Evolutionary conservation across 2,797 vertebrate species (phyloP), one percentile per base, ranked within the genome.

Genomic region (Naso thynnoides): DNA sequence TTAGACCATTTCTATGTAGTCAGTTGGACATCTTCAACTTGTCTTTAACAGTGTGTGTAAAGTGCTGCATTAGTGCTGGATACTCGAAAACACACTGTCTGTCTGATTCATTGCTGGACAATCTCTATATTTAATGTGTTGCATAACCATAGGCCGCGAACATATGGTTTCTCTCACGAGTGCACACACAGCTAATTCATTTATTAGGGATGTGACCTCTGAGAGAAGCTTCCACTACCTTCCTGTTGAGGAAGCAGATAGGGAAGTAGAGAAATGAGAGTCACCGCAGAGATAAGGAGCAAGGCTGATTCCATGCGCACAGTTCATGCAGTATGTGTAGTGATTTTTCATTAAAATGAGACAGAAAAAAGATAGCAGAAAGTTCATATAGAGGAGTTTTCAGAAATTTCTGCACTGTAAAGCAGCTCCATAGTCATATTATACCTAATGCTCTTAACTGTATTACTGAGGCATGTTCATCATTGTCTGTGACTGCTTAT

Each of bases 241-340:
- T 91, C 91, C 85, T 90, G 88, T 78, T 21, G 77, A 88, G 89
- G 90, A 90, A 90, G 86, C 73, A 91, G 87, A 91, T 87, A 91
- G 76, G 78, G 61, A 74, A 65, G 61, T 23, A 58, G 83, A 89
- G 65, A 86, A 86, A 90, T 79, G 61, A 86, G 60, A 39, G 64
- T 64, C 65, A 33, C 21, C 53, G 74, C 48, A 66, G 72, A 84
- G 88, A 91, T 90, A 90, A 90, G 81, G 49, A 66, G 56, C 33
- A 55, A 45, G 39, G 45, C 55, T 44, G 59, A 58, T 78, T 65
- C 44, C 39, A 45, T 2, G 6, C 38, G 45, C 23, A 26, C 39
- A 36, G 4, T n/a, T 55, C 44, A 31, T 47, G 10, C n/a, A 41
- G 44, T 8, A 39, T 16, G 42, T 60, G 39, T 8, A 3, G 10